These are phyloP conservation scores for Darevskia nairensis DNA, from an alignment of 2,797 vertebrate species.

Conservation along the genomic window DNA sequence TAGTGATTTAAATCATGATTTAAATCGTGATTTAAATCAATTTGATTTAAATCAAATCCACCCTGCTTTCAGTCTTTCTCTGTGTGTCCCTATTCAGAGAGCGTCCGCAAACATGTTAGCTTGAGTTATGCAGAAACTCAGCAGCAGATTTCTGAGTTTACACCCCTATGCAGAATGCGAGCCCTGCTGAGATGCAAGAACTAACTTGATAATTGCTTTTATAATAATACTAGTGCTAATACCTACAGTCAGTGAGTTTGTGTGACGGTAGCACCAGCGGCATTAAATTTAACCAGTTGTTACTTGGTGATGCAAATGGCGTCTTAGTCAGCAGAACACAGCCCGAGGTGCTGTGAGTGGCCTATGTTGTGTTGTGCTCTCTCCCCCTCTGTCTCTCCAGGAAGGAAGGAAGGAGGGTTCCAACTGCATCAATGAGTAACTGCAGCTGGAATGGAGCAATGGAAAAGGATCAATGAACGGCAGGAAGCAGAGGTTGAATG, in stretches of 20 bases:
- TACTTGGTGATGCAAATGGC: background rate
- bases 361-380: no score
- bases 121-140: background rate
- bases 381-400: background rate
- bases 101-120: background rate
- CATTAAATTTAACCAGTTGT: background rate
- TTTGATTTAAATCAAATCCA: no score
- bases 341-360: background rate
- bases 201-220: background rate
- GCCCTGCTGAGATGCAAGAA: background rate
- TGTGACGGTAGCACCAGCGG: background rate
- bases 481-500: background rate
- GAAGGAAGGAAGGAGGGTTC: constrained; percentile 10
- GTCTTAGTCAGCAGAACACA: background rate
- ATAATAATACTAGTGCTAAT: background rate
- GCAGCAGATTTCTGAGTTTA: background rate
- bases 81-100: background rate
- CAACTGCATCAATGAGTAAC: constrained; percentile 3
- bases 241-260: background rate
- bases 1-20: no score
- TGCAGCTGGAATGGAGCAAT: background rate
- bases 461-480: constrained; percentile 32
- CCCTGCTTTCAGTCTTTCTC: background rate
- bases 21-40: no score
- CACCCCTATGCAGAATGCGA: background rate